Base-by-base conservation (phyloP, 30 jellyfish, hydroid and myxozoan genomes). In the Mastigias papua region DNA sequence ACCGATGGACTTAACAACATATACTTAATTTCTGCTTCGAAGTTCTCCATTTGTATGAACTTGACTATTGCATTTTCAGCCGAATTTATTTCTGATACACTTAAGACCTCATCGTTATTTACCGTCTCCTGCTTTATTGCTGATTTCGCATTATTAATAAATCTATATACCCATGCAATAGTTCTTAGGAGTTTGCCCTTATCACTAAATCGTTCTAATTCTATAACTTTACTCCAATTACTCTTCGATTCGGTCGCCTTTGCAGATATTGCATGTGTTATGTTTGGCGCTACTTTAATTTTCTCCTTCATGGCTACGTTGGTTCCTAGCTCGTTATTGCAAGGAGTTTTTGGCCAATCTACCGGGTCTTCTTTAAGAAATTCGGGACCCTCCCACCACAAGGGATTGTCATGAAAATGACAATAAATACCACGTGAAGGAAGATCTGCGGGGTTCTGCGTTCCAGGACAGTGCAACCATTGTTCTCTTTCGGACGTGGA, bases 31-130 rank as follows among this genome's bases (percentile, higher is more conserved):
- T n/a, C n/a, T n/a, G n/a, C n/a, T n/a, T n/a, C n/a, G n/a, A n/a
- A n/a, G n/a, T n/a, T n/a, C n/a, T n/a, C n/a, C n/a, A n/a, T 73
- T 34, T 73, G 85, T 17, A 73, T 73, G 27, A 49, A 31, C 86
- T 46, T 75, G 9, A 75, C 42, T 49, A 46, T 22, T 29, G 42
- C 37, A 34, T 27, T 54, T 75, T 75, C 86, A 23, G 86, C 86
- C 29, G 35, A 17, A 10, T 42, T 35, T 7, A 75, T 27, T 42
- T 75, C 86, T n/a, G 49, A 31, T 46, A 72, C 86, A 22, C 49
- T 65, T 25, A 65, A 27, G 32, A 27, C 10, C 32, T 26, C 27
- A 17, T 48, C 50, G 9, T 20, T 49, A 34, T 60, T 60, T 5
- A 21, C 9, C 6, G 9, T 10, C 10, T 22, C 11, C 33, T 60